Evolutionary conservation across 2,888 invertebrate genomes (phyloP).

Genomic region (Lamellibrachia columna): DNA sequence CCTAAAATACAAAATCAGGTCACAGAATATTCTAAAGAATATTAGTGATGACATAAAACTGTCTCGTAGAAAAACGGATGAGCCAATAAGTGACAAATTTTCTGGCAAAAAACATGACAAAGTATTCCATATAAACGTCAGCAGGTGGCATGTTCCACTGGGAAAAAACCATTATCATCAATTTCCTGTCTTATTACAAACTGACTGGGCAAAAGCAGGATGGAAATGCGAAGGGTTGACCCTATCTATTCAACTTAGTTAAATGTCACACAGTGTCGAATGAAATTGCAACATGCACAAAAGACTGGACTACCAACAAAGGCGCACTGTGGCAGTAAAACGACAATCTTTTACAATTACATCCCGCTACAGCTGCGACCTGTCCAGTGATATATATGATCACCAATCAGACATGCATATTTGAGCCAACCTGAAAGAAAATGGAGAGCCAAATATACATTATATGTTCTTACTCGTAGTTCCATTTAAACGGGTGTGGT

Average conservation of each 20-base stretch:
- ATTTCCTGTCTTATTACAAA: not conserved
- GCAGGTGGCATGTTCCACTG: not conserved
- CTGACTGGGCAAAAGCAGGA: not conserved
- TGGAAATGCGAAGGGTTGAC: not conserved
- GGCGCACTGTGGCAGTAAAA: not conserved
- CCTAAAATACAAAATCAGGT: not conserved
- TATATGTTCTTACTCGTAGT: too few relatives aligned
- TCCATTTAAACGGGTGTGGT: too few relatives aligned
- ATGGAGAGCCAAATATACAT: not conserved
- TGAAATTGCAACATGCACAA: not conserved
- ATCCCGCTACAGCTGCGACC: not conserved
- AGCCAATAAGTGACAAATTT: not conserved
- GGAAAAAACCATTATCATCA: not conserved
- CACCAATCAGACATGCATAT: not conserved
- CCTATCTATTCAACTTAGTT: conserved; percentile 9
- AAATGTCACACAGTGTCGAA: not conserved
- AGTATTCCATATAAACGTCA: not conserved
- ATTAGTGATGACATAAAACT: not conserved
- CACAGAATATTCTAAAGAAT: not conserved
- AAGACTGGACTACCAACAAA: not conserved
- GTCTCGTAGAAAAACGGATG: not conserved
- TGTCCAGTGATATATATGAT: not conserved
- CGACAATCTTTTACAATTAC: not conserved
- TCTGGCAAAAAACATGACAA: not conserved
- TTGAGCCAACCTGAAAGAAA: not conserved